Conservation (phyloP, 1,140 invertebrate genomes). For the Sminthurinus signatus region DNA sequence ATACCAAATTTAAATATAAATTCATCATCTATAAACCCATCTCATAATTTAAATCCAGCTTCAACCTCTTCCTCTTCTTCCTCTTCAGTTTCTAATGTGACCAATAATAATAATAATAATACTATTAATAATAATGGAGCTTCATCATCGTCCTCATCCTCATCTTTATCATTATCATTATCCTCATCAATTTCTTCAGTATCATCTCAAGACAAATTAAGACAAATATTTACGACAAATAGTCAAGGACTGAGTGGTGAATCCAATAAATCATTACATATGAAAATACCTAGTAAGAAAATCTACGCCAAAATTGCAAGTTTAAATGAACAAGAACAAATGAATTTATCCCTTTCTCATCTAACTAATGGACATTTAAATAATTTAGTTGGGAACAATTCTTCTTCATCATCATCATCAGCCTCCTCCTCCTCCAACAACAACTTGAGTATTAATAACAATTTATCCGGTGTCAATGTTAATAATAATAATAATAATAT, state of each 20-base stretch:
- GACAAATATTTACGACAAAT: neutral
- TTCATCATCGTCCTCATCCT: neutral
- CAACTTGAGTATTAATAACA: neutral
- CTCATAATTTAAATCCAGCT: neutral
- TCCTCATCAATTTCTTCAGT: neutral
- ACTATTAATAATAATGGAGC: neutral
- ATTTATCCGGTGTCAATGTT: neutral
- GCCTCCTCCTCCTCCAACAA: neutral
- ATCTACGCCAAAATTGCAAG: slow-evolving; percentile 36
- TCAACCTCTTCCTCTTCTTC: too few relatives aligned
- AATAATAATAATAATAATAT: neutral
- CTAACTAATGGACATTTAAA: too few relatives aligned
- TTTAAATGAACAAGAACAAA: slow-evolving; percentile 28
- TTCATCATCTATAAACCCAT: neutral
- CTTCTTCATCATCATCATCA: slow-evolving; percentile 21
- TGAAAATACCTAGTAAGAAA: slow-evolving; percentile 39
- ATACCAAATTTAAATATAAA: neutral
- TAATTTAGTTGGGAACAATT: too few relatives aligned
- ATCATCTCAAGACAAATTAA: neutral
- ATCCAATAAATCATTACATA: slow-evolving; percentile 16
- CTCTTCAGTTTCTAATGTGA: too few relatives aligned
- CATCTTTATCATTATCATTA: neutral
- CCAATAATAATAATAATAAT: neutral
- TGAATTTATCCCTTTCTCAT: too few relatives aligned
- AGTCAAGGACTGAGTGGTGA: neutral